Percentiles rank a stretch among this genome's conserved stretches.
Evolutionary conservation across 2,797 vertebrate genomes (phyloP).

Genomic region (Mormyrops attenuatus): DNA sequence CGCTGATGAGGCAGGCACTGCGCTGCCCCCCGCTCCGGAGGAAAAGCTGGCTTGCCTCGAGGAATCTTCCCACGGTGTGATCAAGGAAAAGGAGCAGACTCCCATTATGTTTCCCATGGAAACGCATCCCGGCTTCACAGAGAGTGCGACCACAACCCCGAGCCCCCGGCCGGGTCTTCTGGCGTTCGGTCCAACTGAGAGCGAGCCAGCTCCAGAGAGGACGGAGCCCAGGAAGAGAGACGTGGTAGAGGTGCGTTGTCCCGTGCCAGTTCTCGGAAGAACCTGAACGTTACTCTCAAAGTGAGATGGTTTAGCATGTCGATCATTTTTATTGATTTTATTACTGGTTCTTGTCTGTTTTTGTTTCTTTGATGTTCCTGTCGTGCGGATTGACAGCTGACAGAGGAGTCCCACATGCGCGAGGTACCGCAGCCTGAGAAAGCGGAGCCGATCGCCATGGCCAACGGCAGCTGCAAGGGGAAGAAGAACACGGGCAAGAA

Average conservation of each 20-base stretch:
- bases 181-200: constrained; percentile 57
- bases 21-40: constrained; percentile 1
- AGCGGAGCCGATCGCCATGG: constrained; percentile 59
- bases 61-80: constrained; percentile 53
- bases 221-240: constrained; percentile 39
- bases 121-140: constrained; percentile 74
- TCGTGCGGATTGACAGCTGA: constrained; percentile 35
- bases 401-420: constrained; percentile 55
- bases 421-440: constrained; percentile 71
- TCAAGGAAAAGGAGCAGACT: constrained; percentile 54
- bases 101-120: constrained; percentile 96
- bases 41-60: constrained; percentile 34
- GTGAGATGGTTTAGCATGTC: not conserved
- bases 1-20: constrained; percentile 28
- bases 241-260: constrained; percentile 34
- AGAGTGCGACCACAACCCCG: constrained; percentile 62
- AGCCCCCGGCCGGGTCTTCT: constrained; percentile 65
- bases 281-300: not conserved
- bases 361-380: not conserved
- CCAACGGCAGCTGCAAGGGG: constrained; percentile 76
- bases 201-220: constrained; percentile 33
- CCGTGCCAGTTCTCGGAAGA: not conserved
- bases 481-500: constrained; percentile 72
- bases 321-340: not conserved
- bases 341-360: not conserved